Percentiles rank a stretch among this genome's conserved stretches.
These are phyloP conservation scores for Alcis repandata DNA, from an alignment of 2,888 invertebrate genomes.

Conservation along the genomic window DNA sequence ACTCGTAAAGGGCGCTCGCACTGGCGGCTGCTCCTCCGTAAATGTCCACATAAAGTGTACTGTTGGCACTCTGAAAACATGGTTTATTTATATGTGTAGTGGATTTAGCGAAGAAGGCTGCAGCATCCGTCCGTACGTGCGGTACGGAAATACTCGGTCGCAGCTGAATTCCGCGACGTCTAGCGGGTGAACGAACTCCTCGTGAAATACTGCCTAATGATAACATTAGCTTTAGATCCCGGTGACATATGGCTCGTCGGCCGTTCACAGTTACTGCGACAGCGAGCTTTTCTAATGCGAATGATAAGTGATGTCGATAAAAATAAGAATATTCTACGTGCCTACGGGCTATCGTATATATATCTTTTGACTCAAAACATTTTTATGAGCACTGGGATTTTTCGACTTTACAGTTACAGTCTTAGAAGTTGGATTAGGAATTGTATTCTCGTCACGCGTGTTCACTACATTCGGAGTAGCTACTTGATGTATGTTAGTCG, in stretches of 20 bases:
- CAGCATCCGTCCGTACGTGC: slow-evolving; percentile 66
- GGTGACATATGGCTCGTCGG: slow-evolving; percentile 41
- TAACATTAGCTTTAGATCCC: slow-evolving; percentile 56
- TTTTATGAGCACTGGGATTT: slow-evolving; percentile 10
- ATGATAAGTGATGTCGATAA: slow-evolving; percentile 27
- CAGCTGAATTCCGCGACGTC: slow-evolving; percentile 84
- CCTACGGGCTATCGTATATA: neutral
- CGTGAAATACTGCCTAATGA: slow-evolving; percentile 60
- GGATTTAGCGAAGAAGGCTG: slow-evolving; percentile 79
- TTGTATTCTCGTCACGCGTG: slow-evolving; percentile 39
- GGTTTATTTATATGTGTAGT: slow-evolving; percentile 75
- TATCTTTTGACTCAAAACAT: neutral
- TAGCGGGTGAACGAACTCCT: slow-evolving; percentile 78
- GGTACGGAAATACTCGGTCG: slow-evolving; percentile 77
- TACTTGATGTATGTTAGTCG: slow-evolving; percentile 36
- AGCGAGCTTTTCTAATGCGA: slow-evolving; percentile 11
- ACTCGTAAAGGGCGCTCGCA: slow-evolving; percentile 64
- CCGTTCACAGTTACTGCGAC: slow-evolving; percentile 14
- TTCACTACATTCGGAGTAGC: slow-evolving; percentile 36
- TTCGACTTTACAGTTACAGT: slow-evolving; percentile 5
- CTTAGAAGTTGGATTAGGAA: slow-evolving; percentile 17
- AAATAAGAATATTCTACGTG: slow-evolving; percentile 16
- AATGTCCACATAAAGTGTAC: slow-evolving; percentile 60
- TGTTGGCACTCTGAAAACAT: slow-evolving; percentile 64
- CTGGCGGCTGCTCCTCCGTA: slow-evolving; percentile 59